Conservation (phyloP, 2,113 vertebrate genomes). For the Rhea americana region DNA sequence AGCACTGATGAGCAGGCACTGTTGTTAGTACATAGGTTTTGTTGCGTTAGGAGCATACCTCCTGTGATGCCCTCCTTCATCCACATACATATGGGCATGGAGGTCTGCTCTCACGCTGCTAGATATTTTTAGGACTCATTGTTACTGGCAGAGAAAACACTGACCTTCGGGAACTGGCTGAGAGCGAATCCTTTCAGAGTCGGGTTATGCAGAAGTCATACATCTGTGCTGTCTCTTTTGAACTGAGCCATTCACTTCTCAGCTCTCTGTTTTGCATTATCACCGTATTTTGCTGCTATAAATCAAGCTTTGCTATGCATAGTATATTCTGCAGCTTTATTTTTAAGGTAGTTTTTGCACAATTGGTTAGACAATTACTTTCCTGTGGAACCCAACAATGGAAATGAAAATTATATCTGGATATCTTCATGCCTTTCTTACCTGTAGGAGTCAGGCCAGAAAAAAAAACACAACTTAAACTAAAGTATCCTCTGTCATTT, state of each 20-base stretch:
- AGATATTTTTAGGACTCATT: neutral
- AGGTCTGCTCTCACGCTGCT: neutral
- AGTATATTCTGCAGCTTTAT: too few relatives aligned
- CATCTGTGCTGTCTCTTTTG: neutral
- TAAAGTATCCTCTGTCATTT: neutral
- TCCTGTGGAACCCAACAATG: neutral
- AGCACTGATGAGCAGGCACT: too few relatives aligned
- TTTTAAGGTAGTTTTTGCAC: neutral
- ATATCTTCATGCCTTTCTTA: neutral
- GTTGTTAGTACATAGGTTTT: neutral
- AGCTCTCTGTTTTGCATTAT: too few relatives aligned
- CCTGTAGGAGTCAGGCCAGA: neutral
- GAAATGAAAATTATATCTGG: neutral
- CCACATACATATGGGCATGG: too few relatives aligned
- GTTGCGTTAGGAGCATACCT: neutral
- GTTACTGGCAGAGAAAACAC: neutral
- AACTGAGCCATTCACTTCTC: too few relatives aligned
- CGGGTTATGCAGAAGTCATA: neutral
- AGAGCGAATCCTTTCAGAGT: too few relatives aligned
- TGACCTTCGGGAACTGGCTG: neutral
- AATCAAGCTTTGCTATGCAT: neutral
- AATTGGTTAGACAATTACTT: neutral
- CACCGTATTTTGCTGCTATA: neutral
- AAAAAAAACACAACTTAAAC: too few relatives aligned
- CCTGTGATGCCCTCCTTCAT: neutral